Percentiles rank a stretch among this genome's conserved stretches.
Conservation (phyloP, 1,140 invertebrate genomes). For the Argopecten irradians region DNA sequence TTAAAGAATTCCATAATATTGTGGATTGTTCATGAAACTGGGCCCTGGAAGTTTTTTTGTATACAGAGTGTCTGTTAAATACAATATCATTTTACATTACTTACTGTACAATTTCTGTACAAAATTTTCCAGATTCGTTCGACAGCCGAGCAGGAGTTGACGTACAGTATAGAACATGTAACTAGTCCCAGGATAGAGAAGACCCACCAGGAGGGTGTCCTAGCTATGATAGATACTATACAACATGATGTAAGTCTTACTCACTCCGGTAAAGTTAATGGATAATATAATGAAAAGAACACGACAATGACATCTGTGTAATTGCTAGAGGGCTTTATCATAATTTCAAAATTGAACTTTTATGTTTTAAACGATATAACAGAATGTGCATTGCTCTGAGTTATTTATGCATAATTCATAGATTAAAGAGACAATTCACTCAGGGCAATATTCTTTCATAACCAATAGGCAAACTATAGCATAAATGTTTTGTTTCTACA, state of each 20-base stretch:
- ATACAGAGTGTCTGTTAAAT: background rate
- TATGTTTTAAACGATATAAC: no score
- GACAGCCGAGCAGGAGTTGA: constrained; percentile 60
- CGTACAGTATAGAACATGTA: constrained; percentile 61
- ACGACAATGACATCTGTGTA: no score
- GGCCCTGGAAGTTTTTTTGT: background rate
- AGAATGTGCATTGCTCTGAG: no score
- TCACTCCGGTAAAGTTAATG: background rate
- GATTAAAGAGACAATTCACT: no score
- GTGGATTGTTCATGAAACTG: no score
- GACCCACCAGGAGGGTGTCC: constrained; percentile 48
- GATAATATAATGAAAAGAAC: background rate
- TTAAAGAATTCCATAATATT: no score
- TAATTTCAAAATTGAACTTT: no score
- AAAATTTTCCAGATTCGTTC: constrained; percentile 52
- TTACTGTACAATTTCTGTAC: background rate
- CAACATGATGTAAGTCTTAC: constrained; percentile 62
- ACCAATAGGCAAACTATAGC: no score
- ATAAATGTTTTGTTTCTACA: no score
- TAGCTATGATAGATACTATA: constrained; percentile 62
- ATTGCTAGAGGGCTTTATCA: no score
- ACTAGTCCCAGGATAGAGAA: constrained; percentile 51
- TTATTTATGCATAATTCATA: no score
- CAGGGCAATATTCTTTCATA: no score
- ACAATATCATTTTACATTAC: background rate